A percentile compares a stretch with the other conserved stretches of the same genome.
phyloP scores from a whole-genome alignment of 2,888 invertebrate species.

The Coenonympha arcania region DNA sequence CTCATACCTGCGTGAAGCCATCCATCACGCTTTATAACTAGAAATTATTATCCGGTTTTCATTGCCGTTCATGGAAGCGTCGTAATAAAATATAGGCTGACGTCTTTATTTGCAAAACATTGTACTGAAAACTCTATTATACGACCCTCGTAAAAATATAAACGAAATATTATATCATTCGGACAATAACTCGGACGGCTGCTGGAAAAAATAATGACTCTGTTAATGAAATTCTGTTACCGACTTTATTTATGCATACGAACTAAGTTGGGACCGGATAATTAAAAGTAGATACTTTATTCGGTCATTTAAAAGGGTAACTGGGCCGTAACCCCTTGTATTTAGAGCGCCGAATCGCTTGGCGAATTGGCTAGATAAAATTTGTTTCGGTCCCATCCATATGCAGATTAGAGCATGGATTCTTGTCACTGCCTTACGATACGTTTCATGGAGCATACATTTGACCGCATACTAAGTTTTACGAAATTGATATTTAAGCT shows the following conservation, averaged over 20 bases:
- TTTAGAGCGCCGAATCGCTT: constrained; percentile 30
- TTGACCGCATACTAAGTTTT: constrained; percentile 28
- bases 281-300: constrained; percentile 28
- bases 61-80: constrained; percentile 18
- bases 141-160: constrained; percentile 17
- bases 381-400: constrained; percentile 39
- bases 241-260: constrained; percentile 38
- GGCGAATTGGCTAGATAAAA: constrained; percentile 28
- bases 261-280: constrained; percentile 28
- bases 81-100: constrained; percentile 37
- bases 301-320: constrained; percentile 29
- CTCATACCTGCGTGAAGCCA: constrained; percentile 61
- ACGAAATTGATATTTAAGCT: constrained; percentile 11
- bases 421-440: constrained; percentile 55
- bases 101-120: constrained; percentile 67
- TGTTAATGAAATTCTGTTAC: constrained; percentile 30
- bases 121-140: constrained; percentile 31
- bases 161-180: constrained; percentile 26
- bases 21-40: constrained; percentile 67
- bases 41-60: constrained; percentile 47
- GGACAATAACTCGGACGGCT: constrained; percentile 25
- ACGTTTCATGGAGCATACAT: constrained; percentile 46
- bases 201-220: constrained; percentile 28
- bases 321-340: constrained; percentile 28
- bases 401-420: constrained; percentile 66